These are phyloP conservation scores for Cotesia typhae DNA, from an alignment of 1,140 invertebrate genomes.

Conservation along the genomic window DNA sequence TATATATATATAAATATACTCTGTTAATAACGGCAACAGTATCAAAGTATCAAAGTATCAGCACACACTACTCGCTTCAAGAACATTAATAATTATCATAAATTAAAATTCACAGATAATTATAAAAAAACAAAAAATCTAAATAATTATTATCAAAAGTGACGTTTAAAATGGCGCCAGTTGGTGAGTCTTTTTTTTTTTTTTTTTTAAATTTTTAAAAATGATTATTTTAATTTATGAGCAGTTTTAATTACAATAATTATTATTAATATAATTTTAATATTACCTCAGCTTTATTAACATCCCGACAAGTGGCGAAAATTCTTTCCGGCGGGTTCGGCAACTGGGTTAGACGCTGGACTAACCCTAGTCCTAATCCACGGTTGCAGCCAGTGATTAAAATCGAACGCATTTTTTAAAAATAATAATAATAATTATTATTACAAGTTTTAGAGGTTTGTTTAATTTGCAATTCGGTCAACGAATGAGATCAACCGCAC, in stretches of 20 bases:
- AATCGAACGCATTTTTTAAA: constrained; percentile 75
- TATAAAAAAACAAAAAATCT: too few relatives aligned
- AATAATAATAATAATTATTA: constrained; percentile 9
- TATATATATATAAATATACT: too few relatives aligned
- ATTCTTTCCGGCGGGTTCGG: constrained; percentile 69
- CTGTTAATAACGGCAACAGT: too few relatives aligned
- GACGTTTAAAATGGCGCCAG: constrained; percentile 63
- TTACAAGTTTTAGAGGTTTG: constrained; percentile 1
- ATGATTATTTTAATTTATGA: neutral
- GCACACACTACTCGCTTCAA: too few relatives aligned
- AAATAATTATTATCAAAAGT: too few relatives aligned
- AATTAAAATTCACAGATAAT: too few relatives aligned
- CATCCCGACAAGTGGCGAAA: constrained; percentile 79
- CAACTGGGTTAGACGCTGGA: constrained; percentile 71
- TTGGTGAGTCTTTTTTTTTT: constrained; percentile 58
- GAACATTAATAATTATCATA: too few relatives aligned
- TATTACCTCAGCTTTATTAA: constrained; percentile 71
- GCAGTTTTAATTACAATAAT: too few relatives aligned
- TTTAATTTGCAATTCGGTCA: neutral
- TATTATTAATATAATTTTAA: too few relatives aligned
- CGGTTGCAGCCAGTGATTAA: constrained; percentile 89
- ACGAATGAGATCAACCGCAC: too few relatives aligned
- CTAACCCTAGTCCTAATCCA: constrained; percentile 85
- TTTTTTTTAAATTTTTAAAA: neutral
- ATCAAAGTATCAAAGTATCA: too few relatives aligned